phyloP scores from a whole-genome alignment of 2,888 invertebrate genomes.

The Apotomis turbidana region DNA sequence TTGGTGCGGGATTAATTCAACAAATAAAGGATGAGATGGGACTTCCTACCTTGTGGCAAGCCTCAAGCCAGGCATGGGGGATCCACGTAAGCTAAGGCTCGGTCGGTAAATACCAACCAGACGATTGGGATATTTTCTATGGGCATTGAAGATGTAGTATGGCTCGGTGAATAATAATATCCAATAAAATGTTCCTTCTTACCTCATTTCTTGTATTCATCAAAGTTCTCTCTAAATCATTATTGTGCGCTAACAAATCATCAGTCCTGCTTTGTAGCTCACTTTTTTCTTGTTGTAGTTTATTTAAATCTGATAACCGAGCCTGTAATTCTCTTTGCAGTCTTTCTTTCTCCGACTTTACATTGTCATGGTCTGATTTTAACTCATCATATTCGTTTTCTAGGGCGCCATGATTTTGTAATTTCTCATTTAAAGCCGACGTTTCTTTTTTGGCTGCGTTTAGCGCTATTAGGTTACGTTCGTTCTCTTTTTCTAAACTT shows the following conservation, averaged over 20 bases:
- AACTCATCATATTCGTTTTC: constrained; percentile 58
- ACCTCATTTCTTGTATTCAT: constrained; percentile 66
- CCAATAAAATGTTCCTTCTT: constrained; percentile 19
- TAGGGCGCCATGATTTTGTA: constrained; percentile 58
- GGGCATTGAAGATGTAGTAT: too few relatives aligned
- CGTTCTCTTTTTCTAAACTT: constrained; percentile 58
- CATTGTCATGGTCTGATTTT: constrained; percentile 52
- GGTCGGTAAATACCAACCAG: too few relatives aligned
- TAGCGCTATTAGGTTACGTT: constrained; percentile 52
- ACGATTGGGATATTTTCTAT: too few relatives aligned
- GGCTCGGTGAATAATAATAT: neutral
- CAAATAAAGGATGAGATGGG: too few relatives aligned
- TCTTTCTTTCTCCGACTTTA: constrained; percentile 59
- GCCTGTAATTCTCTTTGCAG: constrained; percentile 57
- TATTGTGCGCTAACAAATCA: constrained; percentile 57
- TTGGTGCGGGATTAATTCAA: too few relatives aligned
- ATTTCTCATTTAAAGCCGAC: constrained; percentile 54
- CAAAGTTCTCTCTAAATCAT: constrained; percentile 65
- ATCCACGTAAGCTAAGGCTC: too few relatives aligned
- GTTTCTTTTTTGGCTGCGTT: constrained; percentile 59
- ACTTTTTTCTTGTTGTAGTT: constrained; percentile 58
- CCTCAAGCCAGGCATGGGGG: too few relatives aligned
- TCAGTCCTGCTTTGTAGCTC: constrained; percentile 58
- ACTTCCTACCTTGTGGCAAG: too few relatives aligned
- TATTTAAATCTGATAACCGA: constrained; percentile 53